A percentile compares a stretch with the other conserved stretches of the same genome.
phyloP scores from a whole-genome alignment of 2,113 vertebrate genomes.

The Lophochroa leadbeateri region DNA sequence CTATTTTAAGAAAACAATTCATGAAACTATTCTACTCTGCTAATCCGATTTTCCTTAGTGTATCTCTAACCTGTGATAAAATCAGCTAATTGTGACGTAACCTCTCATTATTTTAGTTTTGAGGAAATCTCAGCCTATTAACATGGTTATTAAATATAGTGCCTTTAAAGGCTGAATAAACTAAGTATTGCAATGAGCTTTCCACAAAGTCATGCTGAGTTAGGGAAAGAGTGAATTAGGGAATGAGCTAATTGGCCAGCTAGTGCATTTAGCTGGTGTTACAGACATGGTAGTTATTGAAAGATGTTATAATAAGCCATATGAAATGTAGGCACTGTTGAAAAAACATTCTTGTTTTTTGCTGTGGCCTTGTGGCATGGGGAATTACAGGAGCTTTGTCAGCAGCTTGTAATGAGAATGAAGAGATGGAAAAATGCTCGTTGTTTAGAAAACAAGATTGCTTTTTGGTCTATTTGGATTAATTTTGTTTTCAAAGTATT shows the following conservation, averaged over 20 bases:
- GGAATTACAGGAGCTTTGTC: neutral
- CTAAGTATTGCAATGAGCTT: neutral
- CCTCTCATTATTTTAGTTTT: neutral
- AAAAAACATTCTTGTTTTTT: constrained; percentile 11
- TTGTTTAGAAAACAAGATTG: neutral
- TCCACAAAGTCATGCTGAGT: neutral
- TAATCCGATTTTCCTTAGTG: neutral
- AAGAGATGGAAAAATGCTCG: neutral
- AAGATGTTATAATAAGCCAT: neutral
- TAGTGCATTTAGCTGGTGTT: neutral
- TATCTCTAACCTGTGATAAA: neutral
- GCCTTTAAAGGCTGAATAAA: neutral
- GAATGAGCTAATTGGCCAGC: neutral
- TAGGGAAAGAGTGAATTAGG: neutral
- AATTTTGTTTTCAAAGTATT: neutral
- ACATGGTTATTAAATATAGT: neutral
- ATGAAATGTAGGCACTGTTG: constrained; percentile 24
- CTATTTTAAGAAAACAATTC: neutral
- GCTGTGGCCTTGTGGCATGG: neutral
- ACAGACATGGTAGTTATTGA: neutral
- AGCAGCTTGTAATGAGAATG: neutral
- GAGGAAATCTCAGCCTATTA: neutral
- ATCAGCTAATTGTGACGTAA: neutral
- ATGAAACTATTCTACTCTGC: neutral
- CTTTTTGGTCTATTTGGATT: neutral